Evolutionary conservation across 2,797 vertebrate species (phyloP), one percentile per base, ranked within the genome.

Genomic region (Argyrosomus regius): DNA sequence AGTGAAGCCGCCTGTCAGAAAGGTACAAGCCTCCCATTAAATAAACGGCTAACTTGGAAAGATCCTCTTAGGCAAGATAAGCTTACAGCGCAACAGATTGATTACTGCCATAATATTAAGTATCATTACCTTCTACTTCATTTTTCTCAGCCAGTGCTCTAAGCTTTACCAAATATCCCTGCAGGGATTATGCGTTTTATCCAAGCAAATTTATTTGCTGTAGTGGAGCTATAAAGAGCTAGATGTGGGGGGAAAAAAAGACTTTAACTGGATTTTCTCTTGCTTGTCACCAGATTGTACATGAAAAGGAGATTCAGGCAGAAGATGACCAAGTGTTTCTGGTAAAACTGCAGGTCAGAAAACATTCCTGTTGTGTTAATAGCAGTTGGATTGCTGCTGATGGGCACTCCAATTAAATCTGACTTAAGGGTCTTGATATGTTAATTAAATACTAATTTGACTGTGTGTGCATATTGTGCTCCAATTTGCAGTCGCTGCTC

Each of bases 301-400:
- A 99, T 50, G 98, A 99, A 93, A 99, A 99, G 91, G 98, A 99
- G 93, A 97, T 99, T 63, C 95, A 98, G 87, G 97, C 98, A 77
- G 98, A 99, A 95, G 98, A 99, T 84, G 98, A 99, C 89, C 98
- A 99, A 93, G 97, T 99, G 72, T 99, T 99, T 93, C 97, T 99
- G 83, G 96, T 98, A 89, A 99, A 99, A 93, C 95, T 98, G 84
- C 98, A 99, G 98, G 98, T 99, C 94, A 28, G 87, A 31, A 78
- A 86, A 77, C n/a, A 16, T 82, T 61, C 77, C 12, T 22, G 16
- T 46, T 68, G 20, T 61, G 3, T 73, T 58, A 4, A 46, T 71
- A 17, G 12, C 45, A 58, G 18, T 71, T 52, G 28, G 9, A 77
- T 54, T 67, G 9, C 43, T 76, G 46, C 54, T 71, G 59, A 50